Base-by-base conservation (phyloP, 1,140 invertebrate species). In the Trichoplusia ni region DNA sequence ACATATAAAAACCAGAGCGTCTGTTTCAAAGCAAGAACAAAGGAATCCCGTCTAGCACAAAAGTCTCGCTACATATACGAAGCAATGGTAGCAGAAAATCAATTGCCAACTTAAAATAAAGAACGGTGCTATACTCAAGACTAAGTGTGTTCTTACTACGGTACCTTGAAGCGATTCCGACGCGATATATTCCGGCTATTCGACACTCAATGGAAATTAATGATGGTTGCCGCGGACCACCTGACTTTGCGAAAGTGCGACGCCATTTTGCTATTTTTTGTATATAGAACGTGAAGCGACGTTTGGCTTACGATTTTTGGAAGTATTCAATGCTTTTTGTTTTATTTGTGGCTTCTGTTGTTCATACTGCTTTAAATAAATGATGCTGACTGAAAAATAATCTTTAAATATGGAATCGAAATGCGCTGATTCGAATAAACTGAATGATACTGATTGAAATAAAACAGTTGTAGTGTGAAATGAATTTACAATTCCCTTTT, bases 191-290 rank as follows among this genome's bases (percentile, higher is more conserved):
- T 64, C 64, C 54, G 59, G 63, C 70, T 64, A 75, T 78, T 69
- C 72, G 67, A 64, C 72, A 64, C 67, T 80, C 72, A 80, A 82
- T 80, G 72, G 79, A 75, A 80, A 82, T 82, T 82, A 82, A 82
- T 82, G 79, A 79, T 73, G 66, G 77, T 68, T 61, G 71, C 71
- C 63, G 51, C 60, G 46, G 67, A 71, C 67, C 77, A 82, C 77
- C 79, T 80, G 79, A 78, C 77, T 78, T 72, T 53, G 68, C 54
- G 59, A 64, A 70, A 68, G 64, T 73, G 58, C 70, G 66, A 51
- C 71, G 65, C 54, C 67, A 64, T 70, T 70, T 70, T 67, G 31
- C 60, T 60, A 56, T 64, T 60, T 46, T 51, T 61, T 67, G 58
- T 70, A 64, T 64, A 65, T 64, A 62, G 53, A n/a, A 46, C 42